Evolutionary conservation across 2,797 vertebrate genomes (phyloP), one percentile per base, ranked within the genome.

Genomic region (Premnoplex brunnescens): DNA sequence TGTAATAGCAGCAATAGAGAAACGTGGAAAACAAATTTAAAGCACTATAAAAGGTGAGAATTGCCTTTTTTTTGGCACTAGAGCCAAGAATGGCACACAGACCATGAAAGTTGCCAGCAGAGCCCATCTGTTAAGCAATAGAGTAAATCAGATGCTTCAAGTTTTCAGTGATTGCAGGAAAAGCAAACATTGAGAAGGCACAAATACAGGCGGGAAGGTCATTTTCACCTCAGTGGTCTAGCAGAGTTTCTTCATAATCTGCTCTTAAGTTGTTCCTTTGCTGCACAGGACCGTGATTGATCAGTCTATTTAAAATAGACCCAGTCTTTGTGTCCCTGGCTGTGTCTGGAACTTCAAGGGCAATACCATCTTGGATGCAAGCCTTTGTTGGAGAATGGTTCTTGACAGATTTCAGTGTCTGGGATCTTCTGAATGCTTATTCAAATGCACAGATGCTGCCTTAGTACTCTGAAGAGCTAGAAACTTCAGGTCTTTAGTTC

Each of bases 81-180:
- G 79, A 82, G 46, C 74, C 69, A 87, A 62, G 85, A 92, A 43
- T 46, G 76, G 73, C 69, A 75, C n/a, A 59, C 81, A 60, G 67
- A 89, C 75, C 85, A 89, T 71, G 69, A 71, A 92, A 72, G 32
- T 36, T 94, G 86, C 94, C 91, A 96, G 64, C 91, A 95, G 68
- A 94, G 52, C 43, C 91, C 93, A 94, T 96, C 94, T 94, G 93
- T 93, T 93, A 92, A 93, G 72, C 75, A 89, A 15, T 60, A 77
- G 44, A 89, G 14, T 76, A 75, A 91, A 85, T 91, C 85, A 95
- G 75, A 93, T 80, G 59, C 85, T 94, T 52, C 72, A 82, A 79
- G 67, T 88, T 95, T 76, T 58, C 74, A 85, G 48, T 44, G 68
- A 86, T 81, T 32, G 84, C 73, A 74, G 68, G 59, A 91, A 85